These are phyloP conservation scores for Oncopodura yosiiana DNA, from an alignment of 1,140 invertebrate genomes.

Conservation along the genomic window DNA sequence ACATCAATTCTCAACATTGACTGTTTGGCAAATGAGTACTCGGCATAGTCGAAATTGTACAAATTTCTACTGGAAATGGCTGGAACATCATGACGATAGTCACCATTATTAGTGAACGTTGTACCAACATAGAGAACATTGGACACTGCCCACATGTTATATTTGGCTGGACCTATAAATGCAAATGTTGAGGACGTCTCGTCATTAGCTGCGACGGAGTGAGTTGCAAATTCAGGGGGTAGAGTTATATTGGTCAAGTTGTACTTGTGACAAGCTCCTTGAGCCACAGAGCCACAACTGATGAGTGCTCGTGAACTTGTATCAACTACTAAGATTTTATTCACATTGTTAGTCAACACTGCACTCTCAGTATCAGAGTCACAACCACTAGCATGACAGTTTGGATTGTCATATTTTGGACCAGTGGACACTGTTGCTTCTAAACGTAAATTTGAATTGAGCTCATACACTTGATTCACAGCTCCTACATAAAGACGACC, in stretches of 20 bases:
- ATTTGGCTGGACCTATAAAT: conserved; percentile 84
- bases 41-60: conserved; percentile 63
- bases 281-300: conserved; percentile 73
- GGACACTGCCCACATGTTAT: conserved; percentile 59
- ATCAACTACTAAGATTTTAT: conserved; percentile 85
- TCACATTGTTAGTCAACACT: conserved; percentile 64
- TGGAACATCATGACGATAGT: conserved; percentile 86
- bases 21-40: conserved; percentile 75
- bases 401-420: conserved; percentile 72
- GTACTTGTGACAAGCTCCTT: conserved; percentile 80
- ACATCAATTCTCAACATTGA: conserved; percentile 83
- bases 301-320: conserved; percentile 67
- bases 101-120: conserved; percentile 83
- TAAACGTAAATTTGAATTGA: conserved; percentile 60
- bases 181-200: conserved; percentile 82
- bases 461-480: conserved; percentile 70
- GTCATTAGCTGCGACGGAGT: conserved; percentile 81
- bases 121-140: conserved; percentile 89
- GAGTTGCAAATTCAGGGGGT: conserved; percentile 60
- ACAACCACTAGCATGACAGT: conserved; percentile 77
- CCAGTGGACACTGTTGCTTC: conserved; percentile 57
- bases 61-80: conserved; percentile 79
- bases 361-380: conserved; percentile 36
- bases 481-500: conserved; percentile 65
- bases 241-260: conserved; percentile 68